Evolutionary conservation across 2,888 invertebrate species (phyloP), one percentile per base, ranked within the genome.

Genomic region (Uloborus plumipes): DNA sequence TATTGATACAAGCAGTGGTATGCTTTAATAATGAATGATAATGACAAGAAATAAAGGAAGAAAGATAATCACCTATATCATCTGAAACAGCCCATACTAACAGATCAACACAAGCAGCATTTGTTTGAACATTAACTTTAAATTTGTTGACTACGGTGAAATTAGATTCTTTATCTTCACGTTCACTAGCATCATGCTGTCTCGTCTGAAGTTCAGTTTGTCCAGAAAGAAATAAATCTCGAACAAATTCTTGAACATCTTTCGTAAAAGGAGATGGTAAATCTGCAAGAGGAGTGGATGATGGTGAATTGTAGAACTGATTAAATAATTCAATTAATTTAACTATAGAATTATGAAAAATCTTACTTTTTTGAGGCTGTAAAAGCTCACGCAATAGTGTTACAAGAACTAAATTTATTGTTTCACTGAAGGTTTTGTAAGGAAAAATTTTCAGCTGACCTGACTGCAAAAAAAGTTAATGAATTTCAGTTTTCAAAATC

Each of bases 81-180:
- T 98, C 98, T 0, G 95, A 94, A 86, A 98, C 97, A 0, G 98
- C 97, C 99, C 99, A 99, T 49, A 99, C 98, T 1, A 99, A 91
- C 11, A 99, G 91, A 89, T 99, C 98, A 0, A 99, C 97, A 88
- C 98, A 99, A 0, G 97, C 97, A 0, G 98, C 97, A 90, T 98
- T 98, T 0, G 97, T 96, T 93, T 96, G 96, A 0, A 98, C 97
- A 88, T 97, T 97, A 53, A 97, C 93, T 90, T 96, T 96, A 89
- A 96, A 96, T 88, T 95, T 94, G 89, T 97, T 95, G 15, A 81
- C 94, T 0, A 94, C 92, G 11, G 93, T 93, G 87, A 91, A 94
- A 89, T 95, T 95, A 81, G 92, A 94, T 87, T 95, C 95, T 15
- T 93, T 91, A 86, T 95, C 94, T 88, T 96, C 95, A 49, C 93